Base-by-base conservation (phyloP, 2,113 vertebrate genomes). In the Hypanus sabinus region DNA sequence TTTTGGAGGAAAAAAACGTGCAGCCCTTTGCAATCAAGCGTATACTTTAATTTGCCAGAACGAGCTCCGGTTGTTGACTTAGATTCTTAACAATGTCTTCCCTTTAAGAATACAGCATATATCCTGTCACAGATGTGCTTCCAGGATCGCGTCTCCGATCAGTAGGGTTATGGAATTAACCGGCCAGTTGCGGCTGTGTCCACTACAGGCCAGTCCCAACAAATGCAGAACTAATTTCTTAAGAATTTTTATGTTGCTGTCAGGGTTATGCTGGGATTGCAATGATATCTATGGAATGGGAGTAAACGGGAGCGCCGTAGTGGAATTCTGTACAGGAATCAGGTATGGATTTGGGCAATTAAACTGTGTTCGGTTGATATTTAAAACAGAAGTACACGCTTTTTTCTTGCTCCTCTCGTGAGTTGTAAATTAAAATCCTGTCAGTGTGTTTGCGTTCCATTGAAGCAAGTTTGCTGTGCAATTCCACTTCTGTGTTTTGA, bases 171-270 rank as follows among this genome's bases (percentile, higher is more conserved):
- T 65, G 60, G 85, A 65, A 62, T 62, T 65, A 18, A 68, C 27
- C 33, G 85, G n/a, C n/a, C 85, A 90, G 62, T 55, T 85, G 46
- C 60, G 85, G 60, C 65, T 65, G 85, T 65, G 85, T 90, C n/a
- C 60, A n/a, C 60, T 33, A 8, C 85, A 65, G 85, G 85, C 85
- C 85, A 90, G 60, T 65, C 85, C 60, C 85, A 65, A 14, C 60
- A 90, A 90, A 90, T 27, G 85, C 85, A 90, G 85, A 90, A 90
- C 85, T 65, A 90, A 90, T 90, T 90, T 65, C 60, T 62, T 65
- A 20, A 90, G 85, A 90, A 90, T 90, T 65, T 90, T 14, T 68
- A 62, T 90, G 85, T 68, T 90, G 85, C 85, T 88, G 60, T 90
- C 30, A 20, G 60, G 85, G 60, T 65, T 90, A 33, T 90, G 60